These are phyloP conservation scores for Chloropsis cyanopogon DNA, from an alignment of 2,113 vertebrate species.

Conservation along the genomic window DNA sequence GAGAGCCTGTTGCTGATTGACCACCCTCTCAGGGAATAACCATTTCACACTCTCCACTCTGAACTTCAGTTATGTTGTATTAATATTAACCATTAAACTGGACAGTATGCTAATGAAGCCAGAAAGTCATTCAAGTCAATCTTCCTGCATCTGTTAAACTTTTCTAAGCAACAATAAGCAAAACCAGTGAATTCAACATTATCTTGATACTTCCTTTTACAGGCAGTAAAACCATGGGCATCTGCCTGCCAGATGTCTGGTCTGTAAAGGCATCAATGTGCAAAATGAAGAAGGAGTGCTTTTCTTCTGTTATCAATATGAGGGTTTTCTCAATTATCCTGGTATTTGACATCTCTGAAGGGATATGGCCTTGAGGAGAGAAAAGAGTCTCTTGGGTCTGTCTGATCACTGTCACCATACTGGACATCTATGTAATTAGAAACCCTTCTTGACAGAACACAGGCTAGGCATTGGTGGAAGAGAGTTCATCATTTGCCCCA, in stretches of 20 bases:
- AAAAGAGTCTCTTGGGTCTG: background rate
- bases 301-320: background rate
- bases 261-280: background rate
- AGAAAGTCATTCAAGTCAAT: background rate
- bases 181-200: background rate
- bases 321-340: background rate
- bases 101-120: background rate
- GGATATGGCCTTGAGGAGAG: background rate
- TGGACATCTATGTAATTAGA: conserved; percentile 73
- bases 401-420: conserved; percentile 51
- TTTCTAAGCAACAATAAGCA: background rate
- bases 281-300: background rate
- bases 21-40: background rate
- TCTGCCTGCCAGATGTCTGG: background rate
- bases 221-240: background rate
- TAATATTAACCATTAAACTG: background rate
- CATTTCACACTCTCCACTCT: background rate
- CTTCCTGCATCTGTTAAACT: background rate
- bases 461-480: conserved; percentile 29
- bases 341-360: background rate
- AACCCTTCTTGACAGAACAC: conserved; percentile 22
- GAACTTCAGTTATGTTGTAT: background rate
- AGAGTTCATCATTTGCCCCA: conserved; percentile 39
- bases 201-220: background rate
- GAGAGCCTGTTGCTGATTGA: background rate